Percentiles rank a stretch among this genome's conserved stretches.
Conservation (phyloP, 2,888 invertebrate genomes). For the Cryptocephalus moraei region DNA sequence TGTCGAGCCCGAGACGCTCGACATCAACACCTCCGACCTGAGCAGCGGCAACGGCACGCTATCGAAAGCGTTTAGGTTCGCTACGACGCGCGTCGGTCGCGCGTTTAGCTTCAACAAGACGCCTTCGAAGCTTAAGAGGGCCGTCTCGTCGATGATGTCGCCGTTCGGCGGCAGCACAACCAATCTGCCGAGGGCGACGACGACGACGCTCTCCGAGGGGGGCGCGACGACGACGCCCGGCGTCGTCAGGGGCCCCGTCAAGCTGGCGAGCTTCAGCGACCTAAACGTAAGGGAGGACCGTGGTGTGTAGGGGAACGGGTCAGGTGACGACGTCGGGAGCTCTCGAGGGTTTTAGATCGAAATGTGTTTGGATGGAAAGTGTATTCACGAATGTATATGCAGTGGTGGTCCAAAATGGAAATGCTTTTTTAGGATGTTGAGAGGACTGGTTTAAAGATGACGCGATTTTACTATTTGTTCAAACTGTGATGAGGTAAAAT, state of each 20-base stretch:
- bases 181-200: slow-evolving; percentile 72
- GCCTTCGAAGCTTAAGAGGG: slow-evolving; percentile 84
- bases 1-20: slow-evolving; percentile 71
- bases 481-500: no score
- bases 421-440: no score
- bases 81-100: slow-evolving; percentile 78
- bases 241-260: slow-evolving; percentile 40
- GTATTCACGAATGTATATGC: no score
- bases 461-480: no score
- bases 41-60: slow-evolving; percentile 69
- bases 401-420: no score
- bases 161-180: slow-evolving; percentile 81
- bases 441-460: no score
- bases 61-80: slow-evolving; percentile 85
- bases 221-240: no score
- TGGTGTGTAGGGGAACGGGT: no score
- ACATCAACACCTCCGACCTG: slow-evolving; percentile 81
- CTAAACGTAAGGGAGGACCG: slow-evolving; percentile 56
- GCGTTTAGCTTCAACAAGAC: slow-evolving; percentile 95
- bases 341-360: no score
- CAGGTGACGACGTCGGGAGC: no score
- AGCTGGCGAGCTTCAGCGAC: slow-evolving; percentile 76
- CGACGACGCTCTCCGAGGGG: slow-evolving; percentile 74
- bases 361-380: no score
- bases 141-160: slow-evolving; percentile 90